Percentiles rank a stretch among this genome's conserved stretches.
These are phyloP conservation scores for Eubasilissa splendida DNA, from an alignment of 2,888 invertebrate genomes.

Conservation along the genomic window DNA sequence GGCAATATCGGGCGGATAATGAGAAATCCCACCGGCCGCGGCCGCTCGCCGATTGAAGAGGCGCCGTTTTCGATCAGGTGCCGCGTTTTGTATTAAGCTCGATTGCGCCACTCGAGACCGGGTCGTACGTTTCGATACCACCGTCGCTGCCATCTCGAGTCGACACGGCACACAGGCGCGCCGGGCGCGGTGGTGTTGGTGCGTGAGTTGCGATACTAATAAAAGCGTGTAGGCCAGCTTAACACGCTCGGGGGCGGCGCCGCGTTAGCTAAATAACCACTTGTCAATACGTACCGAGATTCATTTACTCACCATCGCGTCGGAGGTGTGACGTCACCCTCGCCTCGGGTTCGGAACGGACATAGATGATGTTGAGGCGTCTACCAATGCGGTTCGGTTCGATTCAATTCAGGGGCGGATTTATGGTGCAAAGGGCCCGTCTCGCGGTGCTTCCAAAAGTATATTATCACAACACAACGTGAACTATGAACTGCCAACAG, in stretches of 20 bases:
- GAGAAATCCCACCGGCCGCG: conserved; percentile 1
- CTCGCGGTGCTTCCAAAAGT: no score
- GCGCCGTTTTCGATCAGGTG: conserved; percentile 1
- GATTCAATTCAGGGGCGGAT: no score
- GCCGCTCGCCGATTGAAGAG: not conserved
- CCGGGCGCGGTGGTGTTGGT: not conserved
- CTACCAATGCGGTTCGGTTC: no score
- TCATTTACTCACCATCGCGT: no score
- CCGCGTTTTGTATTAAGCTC: conserved; percentile 23
- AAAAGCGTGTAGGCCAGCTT: conserved; percentile 32
- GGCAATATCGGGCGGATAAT: conserved; percentile 16
- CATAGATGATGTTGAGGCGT: no score
- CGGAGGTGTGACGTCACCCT: no score
- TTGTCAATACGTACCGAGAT: no score
- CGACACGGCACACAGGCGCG: conserved; percentile 13
- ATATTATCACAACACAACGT: no score
- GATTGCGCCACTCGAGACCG: conserved; percentile 11
- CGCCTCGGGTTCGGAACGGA: no score
- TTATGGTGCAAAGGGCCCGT: no score
- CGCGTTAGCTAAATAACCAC: not conserved
- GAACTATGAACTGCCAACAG: no score
- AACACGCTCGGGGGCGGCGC: conserved; percentile 1
- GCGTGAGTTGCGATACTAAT: conserved; percentile 23
- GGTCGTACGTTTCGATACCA: conserved; percentile 26
- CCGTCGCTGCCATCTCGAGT: not conserved